These are phyloP conservation scores for Agapornis canus DNA, from an alignment of 2,797 vertebrate species.

Conservation along the genomic window DNA sequence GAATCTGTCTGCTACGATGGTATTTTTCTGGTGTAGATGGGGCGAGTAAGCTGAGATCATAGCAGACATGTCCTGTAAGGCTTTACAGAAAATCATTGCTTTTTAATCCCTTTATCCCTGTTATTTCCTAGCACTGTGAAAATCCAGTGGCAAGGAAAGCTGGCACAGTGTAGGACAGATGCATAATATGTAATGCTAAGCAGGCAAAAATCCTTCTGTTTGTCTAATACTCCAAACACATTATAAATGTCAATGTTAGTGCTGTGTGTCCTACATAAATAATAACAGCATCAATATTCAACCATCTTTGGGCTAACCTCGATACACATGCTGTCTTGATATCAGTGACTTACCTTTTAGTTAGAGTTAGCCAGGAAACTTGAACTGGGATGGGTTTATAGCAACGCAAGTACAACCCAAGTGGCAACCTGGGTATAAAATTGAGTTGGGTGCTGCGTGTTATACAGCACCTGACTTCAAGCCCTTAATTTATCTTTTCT, in stretches of 20 bases:
- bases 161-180: conserved; percentile 45
- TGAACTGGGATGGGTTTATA: background rate
- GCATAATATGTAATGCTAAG: conserved; percentile 21
- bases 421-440: background rate
- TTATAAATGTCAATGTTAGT: conserved; percentile 17
- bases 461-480: background rate
- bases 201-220: conserved; percentile 56
- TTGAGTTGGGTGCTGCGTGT: accelerated
- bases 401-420: background rate
- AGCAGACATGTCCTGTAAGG: conserved; percentile 63
- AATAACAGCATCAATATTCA: conserved; percentile 2
- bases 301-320: background rate
- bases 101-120: conserved; percentile 67
- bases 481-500: background rate
- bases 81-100: conserved; percentile 61
- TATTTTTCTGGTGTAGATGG: conserved; percentile 46
- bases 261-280: background rate
- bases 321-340: background rate
- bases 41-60: conserved; percentile 57
- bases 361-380: background rate
- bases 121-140: conserved; percentile 55
- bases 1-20: background rate
- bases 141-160: conserved; percentile 40
- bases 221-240: background rate
- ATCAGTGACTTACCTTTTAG: background rate